phyloP scores from a whole-genome alignment of 2,113 vertebrate genomes.

The Phycodurus eques region DNA sequence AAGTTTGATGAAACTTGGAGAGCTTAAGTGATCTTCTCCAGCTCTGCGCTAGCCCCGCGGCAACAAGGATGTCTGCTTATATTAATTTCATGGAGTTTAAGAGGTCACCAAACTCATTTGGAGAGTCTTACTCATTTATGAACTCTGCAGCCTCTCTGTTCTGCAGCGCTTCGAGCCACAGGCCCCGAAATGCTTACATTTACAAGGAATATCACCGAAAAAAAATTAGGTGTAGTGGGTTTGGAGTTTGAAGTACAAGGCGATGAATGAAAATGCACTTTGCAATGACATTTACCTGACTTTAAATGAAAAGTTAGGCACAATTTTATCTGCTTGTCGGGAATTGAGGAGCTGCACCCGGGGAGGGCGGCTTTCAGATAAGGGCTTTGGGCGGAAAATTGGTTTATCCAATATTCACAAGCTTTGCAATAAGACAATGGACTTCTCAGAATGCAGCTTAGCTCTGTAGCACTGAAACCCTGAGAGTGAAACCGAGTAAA shows the following conservation, averaged over 20 bases:
- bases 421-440: slow-evolving; percentile 67
- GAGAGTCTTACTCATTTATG: slow-evolving; percentile 91
- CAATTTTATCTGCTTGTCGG: slow-evolving; percentile 43
- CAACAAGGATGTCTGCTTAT: slow-evolving; percentile 89
- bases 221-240: slow-evolving; percentile 43
- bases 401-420: slow-evolving; percentile 65
- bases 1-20: slow-evolving; percentile 90
- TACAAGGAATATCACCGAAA: slow-evolving; percentile 64
- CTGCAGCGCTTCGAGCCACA: slow-evolving; percentile 68
- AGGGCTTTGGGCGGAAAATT: slow-evolving; percentile 45
- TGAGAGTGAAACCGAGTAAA: slow-evolving; percentile 56
- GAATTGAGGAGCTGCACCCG: slow-evolving; percentile 16
- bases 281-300: slow-evolving; percentile 52
- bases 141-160: slow-evolving; percentile 76
- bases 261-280: slow-evolving; percentile 45
- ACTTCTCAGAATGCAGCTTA: slow-evolving; percentile 59
- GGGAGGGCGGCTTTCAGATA: slow-evolving; percentile 16
- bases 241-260: slow-evolving; percentile 52
- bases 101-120: slow-evolving; percentile 91
- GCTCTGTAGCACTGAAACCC: slow-evolving; percentile 31
- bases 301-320: slow-evolving; percentile 67
- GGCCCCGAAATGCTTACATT: slow-evolving; percentile 66
- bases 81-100: slow-evolving; percentile 98
- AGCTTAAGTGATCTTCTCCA: slow-evolving; percentile 87
- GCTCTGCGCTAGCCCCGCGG: slow-evolving; percentile 76